phyloP scores from a whole-genome alignment of 92 coral and sea anemone species.

The Porites evermanni region DNA sequence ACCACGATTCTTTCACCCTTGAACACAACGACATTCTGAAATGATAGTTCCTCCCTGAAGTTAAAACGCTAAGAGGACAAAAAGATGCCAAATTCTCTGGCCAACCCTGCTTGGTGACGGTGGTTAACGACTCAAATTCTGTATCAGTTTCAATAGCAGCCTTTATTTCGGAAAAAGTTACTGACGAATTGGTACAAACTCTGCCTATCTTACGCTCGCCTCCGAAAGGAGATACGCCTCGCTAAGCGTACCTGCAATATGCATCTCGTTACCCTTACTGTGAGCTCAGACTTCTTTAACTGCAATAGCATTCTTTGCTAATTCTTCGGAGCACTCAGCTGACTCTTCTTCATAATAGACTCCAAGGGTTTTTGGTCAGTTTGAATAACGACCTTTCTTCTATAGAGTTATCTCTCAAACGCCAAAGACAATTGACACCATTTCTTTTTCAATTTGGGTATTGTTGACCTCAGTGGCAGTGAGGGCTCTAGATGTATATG shows the following conservation, averaged over 20 bases:
- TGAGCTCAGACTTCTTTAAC: conserved; percentile 20
- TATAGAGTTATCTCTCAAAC: conserved; percentile 4
- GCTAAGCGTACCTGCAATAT: no score
- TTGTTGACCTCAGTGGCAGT: background rate
- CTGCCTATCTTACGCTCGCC: no score
- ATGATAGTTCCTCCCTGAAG: background rate
- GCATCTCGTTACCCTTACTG: background rate
- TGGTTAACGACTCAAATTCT: conserved; percentile 48
- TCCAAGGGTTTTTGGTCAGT: background rate
- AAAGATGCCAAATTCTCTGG: conserved; percentile 37
- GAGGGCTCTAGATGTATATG: no score
- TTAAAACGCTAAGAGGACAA: conserved; percentile 17
- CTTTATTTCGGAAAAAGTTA: no score
- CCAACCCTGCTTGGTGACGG: conserved; percentile 43
- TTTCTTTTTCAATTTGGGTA: background rate
- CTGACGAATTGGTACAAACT: no score
- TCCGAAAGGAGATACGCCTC: background rate
- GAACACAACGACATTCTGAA: conserved; percentile 20
- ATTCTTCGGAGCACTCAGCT: no score
- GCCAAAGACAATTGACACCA: conserved; percentile 2
- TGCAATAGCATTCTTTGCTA: background rate
- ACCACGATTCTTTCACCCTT: conserved; percentile 1
- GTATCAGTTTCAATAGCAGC: conserved; percentile 32
- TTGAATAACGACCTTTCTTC: background rate
- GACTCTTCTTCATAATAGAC: background rate